Conservation (phyloP, 2,113 vertebrate species). For the Syrrhaptes paradoxus region DNA sequence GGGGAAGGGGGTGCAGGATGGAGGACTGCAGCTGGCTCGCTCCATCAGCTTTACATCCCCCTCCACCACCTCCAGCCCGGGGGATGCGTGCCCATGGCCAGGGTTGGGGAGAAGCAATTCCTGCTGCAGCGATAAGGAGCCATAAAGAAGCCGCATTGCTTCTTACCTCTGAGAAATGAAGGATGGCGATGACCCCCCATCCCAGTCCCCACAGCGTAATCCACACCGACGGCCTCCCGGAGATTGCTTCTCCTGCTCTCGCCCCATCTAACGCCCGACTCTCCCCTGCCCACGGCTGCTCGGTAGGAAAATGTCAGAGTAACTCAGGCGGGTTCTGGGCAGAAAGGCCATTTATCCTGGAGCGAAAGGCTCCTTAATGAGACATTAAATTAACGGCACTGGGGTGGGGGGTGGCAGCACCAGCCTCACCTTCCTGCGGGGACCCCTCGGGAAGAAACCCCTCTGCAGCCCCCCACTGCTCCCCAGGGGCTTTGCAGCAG, state of each 20-base stretch:
- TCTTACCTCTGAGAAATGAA: constrained; percentile 41
- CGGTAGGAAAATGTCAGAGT: background rate
- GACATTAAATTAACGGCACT: background rate
- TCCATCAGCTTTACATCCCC: background rate
- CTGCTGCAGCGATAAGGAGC: background rate
- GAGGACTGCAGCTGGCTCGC: background rate
- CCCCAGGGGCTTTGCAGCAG: background rate
- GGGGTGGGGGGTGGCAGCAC: background rate
- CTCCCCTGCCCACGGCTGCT: background rate
- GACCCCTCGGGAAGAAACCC: background rate
- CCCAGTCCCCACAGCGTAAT: constrained; percentile 41
- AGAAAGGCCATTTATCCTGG: constrained; percentile 2
- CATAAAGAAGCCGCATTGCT: constrained; percentile 40
- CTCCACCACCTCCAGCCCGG: background rate
- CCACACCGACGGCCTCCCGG: constrained; percentile 31
- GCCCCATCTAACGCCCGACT: background rate
- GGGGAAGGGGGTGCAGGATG: background rate
- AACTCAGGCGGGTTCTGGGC: background rate
- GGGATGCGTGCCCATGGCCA: accelerated
- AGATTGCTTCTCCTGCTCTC: constrained; percentile 12
- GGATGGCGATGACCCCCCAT: constrained; percentile 48
- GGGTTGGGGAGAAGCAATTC: background rate
- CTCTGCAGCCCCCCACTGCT: background rate
- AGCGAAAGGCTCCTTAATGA: background rate
- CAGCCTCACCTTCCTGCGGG: background rate